Evolutionary conservation across 1,140 invertebrate genomes (phyloP), one percentile per base, ranked within the genome.

Genomic region (Drosophila equinoxialis): DNA sequence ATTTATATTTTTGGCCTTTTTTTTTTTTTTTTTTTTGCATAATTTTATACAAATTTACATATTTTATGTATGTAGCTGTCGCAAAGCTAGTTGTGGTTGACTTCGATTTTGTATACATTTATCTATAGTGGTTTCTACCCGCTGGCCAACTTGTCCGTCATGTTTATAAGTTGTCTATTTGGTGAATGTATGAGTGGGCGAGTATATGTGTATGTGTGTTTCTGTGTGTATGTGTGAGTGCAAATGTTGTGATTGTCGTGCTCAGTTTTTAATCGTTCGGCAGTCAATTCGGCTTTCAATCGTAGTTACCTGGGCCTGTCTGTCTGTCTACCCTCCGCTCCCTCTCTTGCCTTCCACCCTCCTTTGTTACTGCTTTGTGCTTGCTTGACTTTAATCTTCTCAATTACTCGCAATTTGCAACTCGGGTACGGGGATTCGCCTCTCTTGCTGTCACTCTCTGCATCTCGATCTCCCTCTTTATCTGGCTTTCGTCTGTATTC

Each of bases 321-420:
- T 70, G 30, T 67, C 66, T 57, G 35, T 41, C 42, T 30, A 7
- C 33, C 20, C n/a, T 60, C 35, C 26, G n/a, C 55, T 35, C 13
- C 33, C 45, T 41, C 61, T 30, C 39, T 61, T 54, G 65, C 30
- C 57, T 39, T 20, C 41, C 76, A 58, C 59, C 66, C 65, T 59
- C 55, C 61, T 65, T 72, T 77, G 61, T 70, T 60, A 42, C 57
- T 66, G 67, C 68, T 71, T 67, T 76, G 71, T 90, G 81, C 86
- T 90, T 90, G 82, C 86, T 90, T 90, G 82, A 90, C 82, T 86
- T 90, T 90, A 90, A 90, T 90, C 86, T 90, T 79, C 86, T 86
- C 86, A 90, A 90, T 90, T 90, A 90, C 86, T 90, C 80, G 82
- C 79, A 90, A 90, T 90, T 90, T 90, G 86, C 82, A 90, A 90